Conservation (phyloP, 2,888 invertebrate species). For the Chrysolina americana region DNA sequence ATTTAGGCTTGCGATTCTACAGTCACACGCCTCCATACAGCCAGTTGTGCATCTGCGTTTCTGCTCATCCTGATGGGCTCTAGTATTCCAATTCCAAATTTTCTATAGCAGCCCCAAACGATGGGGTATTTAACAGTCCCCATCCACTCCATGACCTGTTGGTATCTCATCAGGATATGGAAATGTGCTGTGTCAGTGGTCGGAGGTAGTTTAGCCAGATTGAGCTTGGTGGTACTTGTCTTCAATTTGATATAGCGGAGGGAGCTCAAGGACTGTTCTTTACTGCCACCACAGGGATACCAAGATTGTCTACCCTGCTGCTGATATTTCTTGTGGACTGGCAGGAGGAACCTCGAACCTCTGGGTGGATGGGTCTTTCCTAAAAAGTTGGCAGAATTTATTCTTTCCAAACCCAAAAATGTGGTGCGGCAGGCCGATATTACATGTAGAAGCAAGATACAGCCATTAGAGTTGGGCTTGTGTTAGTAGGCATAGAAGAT, state of each 20-base stretch:
- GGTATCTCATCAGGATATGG: not conserved
- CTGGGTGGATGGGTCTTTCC: conserved; percentile 8
- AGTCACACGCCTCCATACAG: too few species aligned
- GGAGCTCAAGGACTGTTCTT: not conserved
- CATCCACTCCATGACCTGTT: not conserved
- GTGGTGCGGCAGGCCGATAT: too few species aligned
- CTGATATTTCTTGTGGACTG: conserved; percentile 5
- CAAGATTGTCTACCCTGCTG: too few species aligned
- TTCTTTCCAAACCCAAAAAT: conserved; percentile 24
- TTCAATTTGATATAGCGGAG: conserved; percentile 1
- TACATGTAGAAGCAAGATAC: too few species aligned
- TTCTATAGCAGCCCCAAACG: too few species aligned
- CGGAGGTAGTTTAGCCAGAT: not conserved
- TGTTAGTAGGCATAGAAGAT: not conserved
- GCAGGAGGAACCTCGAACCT: conserved; percentile 21
- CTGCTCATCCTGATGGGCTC: too few species aligned
- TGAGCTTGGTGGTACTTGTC: not conserved
- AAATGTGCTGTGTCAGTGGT: not conserved
- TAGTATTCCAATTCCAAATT: too few species aligned
- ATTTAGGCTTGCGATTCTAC: too few species aligned
- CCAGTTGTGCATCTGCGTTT: too few species aligned
- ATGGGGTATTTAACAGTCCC: too few species aligned
- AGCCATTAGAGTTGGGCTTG: too few species aligned
- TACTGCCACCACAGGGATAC: conserved; percentile 23
- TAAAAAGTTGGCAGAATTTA: conserved; percentile 23